Evolutionary conservation across 1,140 invertebrate species (phyloP).

Genomic region (Eciton burchellii): DNA sequence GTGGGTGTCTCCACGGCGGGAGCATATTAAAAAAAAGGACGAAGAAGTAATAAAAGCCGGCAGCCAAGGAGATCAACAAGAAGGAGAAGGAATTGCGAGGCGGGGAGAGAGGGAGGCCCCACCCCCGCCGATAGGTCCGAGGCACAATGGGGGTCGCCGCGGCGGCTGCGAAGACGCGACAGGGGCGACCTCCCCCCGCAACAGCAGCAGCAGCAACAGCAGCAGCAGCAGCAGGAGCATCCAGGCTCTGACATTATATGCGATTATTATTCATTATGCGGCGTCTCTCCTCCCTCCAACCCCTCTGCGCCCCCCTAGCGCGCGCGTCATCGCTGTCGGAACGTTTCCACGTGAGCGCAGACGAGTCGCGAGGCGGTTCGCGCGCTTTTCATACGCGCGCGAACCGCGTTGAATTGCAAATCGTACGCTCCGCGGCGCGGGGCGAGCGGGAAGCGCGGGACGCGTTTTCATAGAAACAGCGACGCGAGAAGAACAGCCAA

Average conservation of each 20-base stretch:
- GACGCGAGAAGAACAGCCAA: conserved; percentile 44
- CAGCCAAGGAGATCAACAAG: conserved; percentile 45
- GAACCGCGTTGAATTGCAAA: conserved; percentile 77
- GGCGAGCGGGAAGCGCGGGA: not conserved
- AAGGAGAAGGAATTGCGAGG: conserved; percentile 80
- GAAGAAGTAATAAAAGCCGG: conserved; percentile 82
- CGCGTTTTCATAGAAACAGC: conserved; percentile 7
- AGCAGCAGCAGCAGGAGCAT: too few relatives aligned
- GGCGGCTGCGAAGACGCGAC: conserved; percentile 46
- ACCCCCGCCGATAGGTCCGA: conserved; percentile 76
- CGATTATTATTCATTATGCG: conserved; percentile 85
- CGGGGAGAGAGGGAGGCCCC: too few relatives aligned
- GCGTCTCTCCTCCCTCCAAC: conserved; percentile 67
- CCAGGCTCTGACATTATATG: conserved; percentile 65
- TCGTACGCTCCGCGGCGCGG: conserved; percentile 40
- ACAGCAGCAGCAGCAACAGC: too few relatives aligned
- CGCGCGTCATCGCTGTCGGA: conserved; percentile 17
- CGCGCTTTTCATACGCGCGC: conserved; percentile 52
- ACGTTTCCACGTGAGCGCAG: conserved; percentile 31
- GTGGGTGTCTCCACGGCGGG: conserved; percentile 65
- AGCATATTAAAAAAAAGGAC: conserved; percentile 75
- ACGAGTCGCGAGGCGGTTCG: conserved; percentile 2
- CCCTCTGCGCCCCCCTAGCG: not conserved
- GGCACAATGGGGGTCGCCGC: conserved; percentile 58
- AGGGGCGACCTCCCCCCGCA: conserved; percentile 27